Evolutionary conservation across 2,888 invertebrate species (phyloP), one percentile per base, ranked within the genome.

Genomic region (Ichneumon xanthorius): DNA sequence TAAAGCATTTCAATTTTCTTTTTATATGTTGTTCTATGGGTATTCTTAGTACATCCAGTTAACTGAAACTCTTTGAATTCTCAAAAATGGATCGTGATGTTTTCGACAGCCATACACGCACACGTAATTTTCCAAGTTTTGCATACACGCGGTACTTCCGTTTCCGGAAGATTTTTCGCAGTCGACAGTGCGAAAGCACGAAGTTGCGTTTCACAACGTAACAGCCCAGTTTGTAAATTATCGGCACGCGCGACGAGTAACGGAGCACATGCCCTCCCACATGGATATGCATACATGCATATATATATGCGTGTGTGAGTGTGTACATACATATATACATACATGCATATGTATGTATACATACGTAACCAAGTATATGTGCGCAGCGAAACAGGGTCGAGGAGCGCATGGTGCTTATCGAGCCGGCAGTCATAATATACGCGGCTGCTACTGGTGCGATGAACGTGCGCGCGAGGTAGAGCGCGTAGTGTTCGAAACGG

Each of bases 401-500:
- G 19, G 71, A 30, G 22, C 16, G 50, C 33, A 48, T 22, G 30
- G 33, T 78, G 86, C 81, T 83, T 85, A 85, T 86, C 83, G 82
- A 80, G 67, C 71, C 71, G 33, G 75, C 75, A 84, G 83, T 86
- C 83, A 86, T 86, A 84, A 86, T 84, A 84, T 77, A 76, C 82
- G 70, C 61, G 58, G 85, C 82, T 75, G 87, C 87, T 82, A 88
- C 87, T 86, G 87, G 65, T 85, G 75, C 87, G 87, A 82, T 77
- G 72, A 82, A 80, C 76, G 53, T 61, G 50, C 83, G 84, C 80
- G 82, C 58, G 80, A 73, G 84, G 33, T 73, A 82, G 80, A 61
- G 86, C 73, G 86, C 81, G 86, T 61, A 80, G 30, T 82, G 83
- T 84, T 85, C 58, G 81, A 83, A 85, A 75, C 82, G 83, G 80